Conservation (phyloP, 2,888 invertebrate genomes). For the Liodrosophila aerea region DNA sequence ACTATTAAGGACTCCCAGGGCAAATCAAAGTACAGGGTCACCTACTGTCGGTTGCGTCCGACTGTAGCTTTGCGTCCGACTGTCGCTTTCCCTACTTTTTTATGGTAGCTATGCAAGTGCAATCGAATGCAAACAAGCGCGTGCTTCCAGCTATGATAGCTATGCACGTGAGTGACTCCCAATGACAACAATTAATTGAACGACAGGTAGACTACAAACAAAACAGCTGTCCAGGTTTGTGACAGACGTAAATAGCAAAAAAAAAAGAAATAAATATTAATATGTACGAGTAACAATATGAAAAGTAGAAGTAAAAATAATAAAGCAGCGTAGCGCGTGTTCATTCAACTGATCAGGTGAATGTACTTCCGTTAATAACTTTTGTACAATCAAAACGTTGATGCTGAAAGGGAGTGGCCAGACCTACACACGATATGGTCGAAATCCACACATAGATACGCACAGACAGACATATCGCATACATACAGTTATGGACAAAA, state of each 20-base stretch:
- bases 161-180: constrained; percentile 63
- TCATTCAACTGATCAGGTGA: constrained; percentile 77
- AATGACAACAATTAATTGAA: not conserved
- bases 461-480: not conserved
- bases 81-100: too few species aligned
- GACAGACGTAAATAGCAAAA: constrained; percentile 48
- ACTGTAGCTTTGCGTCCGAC: too few species aligned
- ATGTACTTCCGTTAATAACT: constrained; percentile 73
- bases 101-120: constrained; percentile 42
- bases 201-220: constrained; percentile 26
- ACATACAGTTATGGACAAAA: not conserved
- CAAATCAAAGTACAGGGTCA: too few species aligned
- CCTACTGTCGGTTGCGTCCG: too few species aligned
- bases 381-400: constrained; percentile 15
- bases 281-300: constrained; percentile 9
- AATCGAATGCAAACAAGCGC: constrained; percentile 73
- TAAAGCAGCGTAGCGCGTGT: constrained; percentile 50
- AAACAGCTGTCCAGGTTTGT: constrained; percentile 43
- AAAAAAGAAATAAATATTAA: constrained; percentile 38
- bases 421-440: too few species aligned
- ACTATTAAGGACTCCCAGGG: too few species aligned
- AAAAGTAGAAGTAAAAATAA: constrained; percentile 56
- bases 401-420: constrained; percentile 48
- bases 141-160: constrained; percentile 50
- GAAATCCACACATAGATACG: not conserved